Evolutionary conservation across 2,113 vertebrate genomes (phyloP).

Genomic region (Prinia subflava): DNA sequence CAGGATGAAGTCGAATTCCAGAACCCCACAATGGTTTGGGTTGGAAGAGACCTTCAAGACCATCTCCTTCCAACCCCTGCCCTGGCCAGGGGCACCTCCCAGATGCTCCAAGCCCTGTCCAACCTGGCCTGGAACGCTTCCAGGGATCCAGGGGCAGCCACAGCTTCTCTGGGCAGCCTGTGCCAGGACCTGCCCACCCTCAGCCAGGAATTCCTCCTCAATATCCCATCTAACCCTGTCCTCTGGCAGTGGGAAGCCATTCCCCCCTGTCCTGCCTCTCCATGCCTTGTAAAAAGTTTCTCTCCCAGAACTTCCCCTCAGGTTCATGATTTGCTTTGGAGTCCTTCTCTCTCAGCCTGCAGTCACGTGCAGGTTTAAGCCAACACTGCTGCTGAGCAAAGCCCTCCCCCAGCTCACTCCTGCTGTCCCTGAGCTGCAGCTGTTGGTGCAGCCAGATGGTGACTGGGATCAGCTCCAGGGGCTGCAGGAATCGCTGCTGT

Average conservation of each 20-base stretch:
- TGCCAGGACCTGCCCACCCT: neutral
- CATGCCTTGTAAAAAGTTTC: neutral
- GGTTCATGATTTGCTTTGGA: neutral
- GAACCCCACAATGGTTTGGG: neutral
- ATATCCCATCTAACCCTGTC: neutral
- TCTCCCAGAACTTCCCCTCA: neutral
- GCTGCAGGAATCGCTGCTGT: neutral
- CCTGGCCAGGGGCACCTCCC: neutral
- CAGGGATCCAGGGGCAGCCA: neutral
- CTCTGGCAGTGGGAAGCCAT: neutral
- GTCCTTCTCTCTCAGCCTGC: neutral
- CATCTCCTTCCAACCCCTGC: neutral
- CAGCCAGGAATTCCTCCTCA: neutral
- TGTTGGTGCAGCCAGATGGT: constrained; percentile 44
- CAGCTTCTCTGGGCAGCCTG: neutral
- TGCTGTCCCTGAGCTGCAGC: neutral
- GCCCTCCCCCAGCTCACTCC: neutral
- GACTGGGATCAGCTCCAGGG: neutral
- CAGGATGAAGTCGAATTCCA: neutral
- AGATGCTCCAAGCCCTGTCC: neutral
- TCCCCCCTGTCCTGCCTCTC: neutral
- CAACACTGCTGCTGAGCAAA: neutral
- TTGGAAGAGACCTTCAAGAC: neutral
- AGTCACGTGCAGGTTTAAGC: neutral
- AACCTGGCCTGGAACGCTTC: neutral